phyloP scores from a whole-genome alignment of 2,888 invertebrate genomes.

The Acronicta alni region DNA sequence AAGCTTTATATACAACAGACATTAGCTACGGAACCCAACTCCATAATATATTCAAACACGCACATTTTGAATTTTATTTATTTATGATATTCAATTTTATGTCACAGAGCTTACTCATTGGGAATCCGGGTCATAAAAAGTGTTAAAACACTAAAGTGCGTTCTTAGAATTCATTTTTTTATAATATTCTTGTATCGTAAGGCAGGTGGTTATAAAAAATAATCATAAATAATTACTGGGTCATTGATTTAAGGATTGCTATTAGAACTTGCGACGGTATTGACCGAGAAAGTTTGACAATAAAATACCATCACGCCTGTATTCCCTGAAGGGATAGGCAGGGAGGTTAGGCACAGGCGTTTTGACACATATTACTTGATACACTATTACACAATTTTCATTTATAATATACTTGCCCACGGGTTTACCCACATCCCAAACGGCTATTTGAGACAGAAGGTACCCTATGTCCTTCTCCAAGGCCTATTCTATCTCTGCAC shows the following conservation, averaged over 20 bases:
- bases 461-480: too few species aligned
- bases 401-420: too few species aligned
- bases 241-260: conserved; percentile 10
- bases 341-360: too few species aligned
- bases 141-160: conserved; percentile 36
- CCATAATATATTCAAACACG: background rate
- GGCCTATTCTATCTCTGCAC: too few species aligned
- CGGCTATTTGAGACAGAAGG: too few species aligned
- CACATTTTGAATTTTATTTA: conserved; percentile 18
- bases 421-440: too few species aligned
- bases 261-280: background rate
- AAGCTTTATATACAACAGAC: background rate
- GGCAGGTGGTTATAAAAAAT: conserved; percentile 4
- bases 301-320: too few species aligned
- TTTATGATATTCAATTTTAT: too few species aligned
- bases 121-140: conserved; percentile 40
- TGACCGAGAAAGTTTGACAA: conserved; percentile 2
- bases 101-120: conserved; percentile 16
- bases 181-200: conserved; percentile 2
- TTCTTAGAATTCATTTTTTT: conserved; percentile 41
- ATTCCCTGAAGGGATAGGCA: too few species aligned
- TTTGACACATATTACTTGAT: too few species aligned
- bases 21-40: conserved; percentile 11
- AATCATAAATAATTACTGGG: conserved; percentile 21
- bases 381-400: too few species aligned